Conservation (phyloP, 2,888 invertebrate genomes). For the Caprella mutica region DNA sequence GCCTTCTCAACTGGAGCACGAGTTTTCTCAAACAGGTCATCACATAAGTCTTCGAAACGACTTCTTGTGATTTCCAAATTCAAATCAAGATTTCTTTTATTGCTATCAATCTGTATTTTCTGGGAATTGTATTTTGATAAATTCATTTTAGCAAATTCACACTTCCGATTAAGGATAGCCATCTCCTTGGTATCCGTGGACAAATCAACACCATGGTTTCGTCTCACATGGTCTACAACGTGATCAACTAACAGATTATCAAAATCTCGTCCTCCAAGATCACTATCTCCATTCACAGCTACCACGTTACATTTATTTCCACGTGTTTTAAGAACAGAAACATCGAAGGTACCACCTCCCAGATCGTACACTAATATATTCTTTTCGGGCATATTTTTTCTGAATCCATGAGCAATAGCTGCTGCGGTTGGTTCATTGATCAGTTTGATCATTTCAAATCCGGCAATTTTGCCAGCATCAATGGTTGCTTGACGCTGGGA, state of each 20-base stretch:
- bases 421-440: background rate
- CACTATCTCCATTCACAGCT: background rate
- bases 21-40: background rate
- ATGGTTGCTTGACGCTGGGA: background rate
- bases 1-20: background rate
- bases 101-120: background rate
- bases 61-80: background rate
- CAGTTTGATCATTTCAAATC: background rate
- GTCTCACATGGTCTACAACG: background rate
- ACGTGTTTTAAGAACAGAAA: background rate
- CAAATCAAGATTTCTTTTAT: too few species aligned
- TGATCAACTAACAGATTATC: background rate
- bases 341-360: slow-evolving; percentile 7
- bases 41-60: background rate
- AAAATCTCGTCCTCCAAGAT: slow-evolving; percentile 1
- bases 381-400: background rate
- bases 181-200: background rate
- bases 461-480: background rate
- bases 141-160: background rate
- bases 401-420: background rate
- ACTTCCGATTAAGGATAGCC: background rate
- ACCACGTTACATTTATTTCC: background rate
- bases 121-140: background rate
- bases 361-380: slow-evolving; percentile 2
- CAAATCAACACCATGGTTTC: background rate